Evolutionary conservation across 2,113 vertebrate species (phyloP), one percentile per base, ranked within the genome.

Genomic region (Takifugu flavidus): DNA sequence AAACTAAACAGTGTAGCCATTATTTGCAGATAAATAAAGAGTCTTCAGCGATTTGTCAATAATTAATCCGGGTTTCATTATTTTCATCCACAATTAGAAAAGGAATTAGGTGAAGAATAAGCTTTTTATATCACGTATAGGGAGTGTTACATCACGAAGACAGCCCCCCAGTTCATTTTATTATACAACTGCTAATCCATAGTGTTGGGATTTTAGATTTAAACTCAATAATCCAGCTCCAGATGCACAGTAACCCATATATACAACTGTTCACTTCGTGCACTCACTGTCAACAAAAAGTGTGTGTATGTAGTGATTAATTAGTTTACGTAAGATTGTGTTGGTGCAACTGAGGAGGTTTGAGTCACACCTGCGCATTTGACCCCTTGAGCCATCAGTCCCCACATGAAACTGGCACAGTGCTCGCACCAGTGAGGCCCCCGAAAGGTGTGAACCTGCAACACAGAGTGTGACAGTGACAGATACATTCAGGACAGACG

Each of bases 401-500:
- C 97, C 97, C 97, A 99, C 96, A 99, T 99, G 82, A 99, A 99
- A 87, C 95, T 98, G 90, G 96, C 96, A 75, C 96, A 99, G 89
- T 98, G 98, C 68, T 98, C 96, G 87, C 97, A 99, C 97, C 97
- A 99, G 82, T 98, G 97, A 46, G 87, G 87, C 45, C 87, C 87
- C 42, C 86, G 81, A 49, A 89, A 89, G 46, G 78, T 87, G 25
- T 89, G 87, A 49, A 89, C 87, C 87, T 89, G 15, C 49, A 72
- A 55, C 59, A 80, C 56, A 70, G 54, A 79, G 46, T 49, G 54
- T 53, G 64, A 86, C 46, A 78, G 64, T 25, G 70, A 82, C 14
- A 47, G 25, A 61, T 43, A 28, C 75, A 53, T 52, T 20, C 63
- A 5, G 65, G 3, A 39, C 53, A 15, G 42, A 68, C 27, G 53